Evolutionary conservation across 2,113 vertebrate genomes (phyloP), one percentile per base, ranked within the genome.

Genomic region (Cyprinodon brontotheroides): DNA sequence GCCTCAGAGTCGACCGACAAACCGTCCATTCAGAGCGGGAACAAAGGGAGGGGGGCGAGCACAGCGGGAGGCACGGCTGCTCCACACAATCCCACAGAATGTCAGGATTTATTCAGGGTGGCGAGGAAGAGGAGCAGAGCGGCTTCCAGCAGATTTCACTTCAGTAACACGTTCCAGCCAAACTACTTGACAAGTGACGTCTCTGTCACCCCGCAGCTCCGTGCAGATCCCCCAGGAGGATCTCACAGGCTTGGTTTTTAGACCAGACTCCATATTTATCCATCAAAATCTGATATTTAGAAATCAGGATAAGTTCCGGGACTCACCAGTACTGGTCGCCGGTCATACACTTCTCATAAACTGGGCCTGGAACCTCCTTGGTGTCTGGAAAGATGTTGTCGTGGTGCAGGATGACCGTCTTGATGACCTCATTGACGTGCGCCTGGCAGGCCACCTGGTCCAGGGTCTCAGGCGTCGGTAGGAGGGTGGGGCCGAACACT

Each of bases 321-420:
- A 10, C 97, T 96, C 93, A 99, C 98, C 98, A 99, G 89, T 99
- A 99, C 87, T 99, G 97, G 63, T 97, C 97, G 63, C 96, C 96
- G 61, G 97, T 97, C 98, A 99, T 99, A 74, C 98, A 99, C 87
- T 99, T 99, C 94, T 99, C 98, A 77, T 99, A 99, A 14, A 99
- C 94, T 0, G 98, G 98, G 10, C 97, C 97, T 7, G 98, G 97
- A 80, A 99, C 93, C 91, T 98, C 98, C 93, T 98, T 98, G 89
- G 92, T 91, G 84, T 99, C 97, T 0, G 98, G 98, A 89, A 99
- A 99, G 93, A 99, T 98, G 79, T 94, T 96, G 88, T 99, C 98
- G 59, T 99, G 96, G 87, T 99, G 95, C 88, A 99, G 96, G 92
- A 99, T 99, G 88, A 99, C 98, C 43, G 98, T 99, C 91, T 99